These are phyloP conservation scores for Andrena dorsata DNA, from an alignment of 2,888 invertebrate species.

Conservation along the genomic window DNA sequence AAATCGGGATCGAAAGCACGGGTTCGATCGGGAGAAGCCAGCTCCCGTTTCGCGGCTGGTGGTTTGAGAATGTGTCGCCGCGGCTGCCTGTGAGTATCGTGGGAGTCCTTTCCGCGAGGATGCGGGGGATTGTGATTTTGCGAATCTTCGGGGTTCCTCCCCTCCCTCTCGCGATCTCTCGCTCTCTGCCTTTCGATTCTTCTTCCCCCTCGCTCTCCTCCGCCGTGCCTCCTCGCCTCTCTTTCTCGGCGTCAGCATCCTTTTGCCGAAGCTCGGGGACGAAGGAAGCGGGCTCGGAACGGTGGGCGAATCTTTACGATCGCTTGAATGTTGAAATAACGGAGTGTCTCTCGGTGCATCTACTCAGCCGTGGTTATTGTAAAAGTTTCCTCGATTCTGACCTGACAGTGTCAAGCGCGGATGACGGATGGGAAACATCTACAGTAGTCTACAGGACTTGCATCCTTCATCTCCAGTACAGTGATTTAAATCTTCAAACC, in stretches of 20 bases:
- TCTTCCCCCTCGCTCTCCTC: background rate
- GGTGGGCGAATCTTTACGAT: constrained; percentile 32
- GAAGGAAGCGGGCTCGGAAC: constrained; percentile 7
- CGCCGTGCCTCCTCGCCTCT: background rate
- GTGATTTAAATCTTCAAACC: background rate
- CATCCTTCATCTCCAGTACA: too few species aligned
- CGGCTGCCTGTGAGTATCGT: constrained; percentile 21
- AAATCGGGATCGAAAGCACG: background rate
- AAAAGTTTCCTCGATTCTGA: constrained; percentile 30
- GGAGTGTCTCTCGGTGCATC: background rate
- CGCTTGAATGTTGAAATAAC: constrained; percentile 40
- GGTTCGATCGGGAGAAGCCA: background rate
- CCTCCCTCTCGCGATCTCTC: background rate
- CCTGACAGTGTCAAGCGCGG: constrained; percentile 37
- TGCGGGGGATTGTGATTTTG: constrained; percentile 19
- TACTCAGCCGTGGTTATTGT: constrained; percentile 5
- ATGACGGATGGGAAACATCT: constrained; percentile 33
- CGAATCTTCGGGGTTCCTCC: constrained; percentile 32
- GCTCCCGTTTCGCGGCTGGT: background rate
- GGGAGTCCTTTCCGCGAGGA: background rate
- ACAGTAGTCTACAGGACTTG: too few species aligned
- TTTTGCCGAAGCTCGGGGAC: constrained; percentile 13
- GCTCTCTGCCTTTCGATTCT: constrained; percentile 3
- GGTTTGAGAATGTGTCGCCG: constrained; percentile 16
- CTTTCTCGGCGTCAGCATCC: background rate